phyloP scores from a whole-genome alignment of 2,888 invertebrate species.

The Tetragonula carbonaria region DNA sequence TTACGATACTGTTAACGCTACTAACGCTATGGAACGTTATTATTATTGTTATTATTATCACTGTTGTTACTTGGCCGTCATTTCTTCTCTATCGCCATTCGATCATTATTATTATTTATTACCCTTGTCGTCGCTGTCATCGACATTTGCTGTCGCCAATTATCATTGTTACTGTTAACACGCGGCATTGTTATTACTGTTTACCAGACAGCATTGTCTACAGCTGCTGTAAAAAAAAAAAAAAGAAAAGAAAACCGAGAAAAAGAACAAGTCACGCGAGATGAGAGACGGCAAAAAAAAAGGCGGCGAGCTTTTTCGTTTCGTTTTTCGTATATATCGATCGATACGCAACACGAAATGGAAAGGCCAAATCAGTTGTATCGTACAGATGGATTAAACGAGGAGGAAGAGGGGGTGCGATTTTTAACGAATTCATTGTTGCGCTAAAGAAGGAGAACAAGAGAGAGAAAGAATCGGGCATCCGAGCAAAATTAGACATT shows the following conservation, averaged over 20 bases:
- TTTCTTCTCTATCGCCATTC: constrained; percentile 4
- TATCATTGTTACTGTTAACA: constrained; percentile 11
- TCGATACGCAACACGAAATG: constrained; percentile 1
- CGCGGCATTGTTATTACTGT: background rate
- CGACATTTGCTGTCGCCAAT: constrained; percentile 28
- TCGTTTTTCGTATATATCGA: background rate
- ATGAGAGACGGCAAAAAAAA: background rate
- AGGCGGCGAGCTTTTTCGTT: constrained; percentile 12
- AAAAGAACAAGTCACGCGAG: background rate
- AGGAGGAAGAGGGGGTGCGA: background rate
- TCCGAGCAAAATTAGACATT: background rate
- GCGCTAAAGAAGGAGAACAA: background rate
- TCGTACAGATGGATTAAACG: too few relatives aligned
- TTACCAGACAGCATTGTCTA: background rate
- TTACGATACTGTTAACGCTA: constrained; percentile 48
- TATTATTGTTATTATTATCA: constrained; percentile 64
- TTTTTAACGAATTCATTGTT: constrained; percentile 2
- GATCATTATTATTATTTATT: constrained; percentile 45
- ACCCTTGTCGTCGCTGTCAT: constrained; percentile 33
- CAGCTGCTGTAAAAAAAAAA: background rate
- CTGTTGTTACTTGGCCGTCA: constrained; percentile 39
- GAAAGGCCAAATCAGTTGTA: background rate
- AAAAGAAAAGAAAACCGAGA: background rate
- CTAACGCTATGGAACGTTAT: constrained; percentile 54
- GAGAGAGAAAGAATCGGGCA: background rate